Conservation (phyloP, 2,113 vertebrate genomes). For the mouse (Mus musculus) region DNA sequence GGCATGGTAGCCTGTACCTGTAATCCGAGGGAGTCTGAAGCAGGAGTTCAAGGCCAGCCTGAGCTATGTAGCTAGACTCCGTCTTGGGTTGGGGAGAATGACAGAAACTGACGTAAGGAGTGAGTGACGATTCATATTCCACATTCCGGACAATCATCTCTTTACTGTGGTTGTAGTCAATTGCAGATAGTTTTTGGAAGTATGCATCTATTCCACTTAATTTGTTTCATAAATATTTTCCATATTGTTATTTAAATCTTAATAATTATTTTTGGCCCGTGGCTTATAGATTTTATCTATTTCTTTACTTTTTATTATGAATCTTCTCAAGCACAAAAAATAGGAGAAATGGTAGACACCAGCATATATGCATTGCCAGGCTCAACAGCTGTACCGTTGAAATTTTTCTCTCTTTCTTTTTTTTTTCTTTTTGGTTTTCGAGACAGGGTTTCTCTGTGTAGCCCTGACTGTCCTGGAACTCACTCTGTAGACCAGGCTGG, state of each 20-base stretch:
- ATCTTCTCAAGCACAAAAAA: not conserved
- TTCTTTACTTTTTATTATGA: not conserved
- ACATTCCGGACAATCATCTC: no score
- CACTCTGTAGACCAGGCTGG: no score
- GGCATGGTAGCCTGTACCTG: not conserved
- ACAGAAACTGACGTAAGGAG: not conserved
- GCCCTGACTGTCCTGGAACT: no score
- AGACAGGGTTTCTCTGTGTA: no score
- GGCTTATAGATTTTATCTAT: not conserved
- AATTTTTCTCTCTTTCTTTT: not conserved
- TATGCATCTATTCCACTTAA: not conserved
- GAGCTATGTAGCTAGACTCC: not conserved
- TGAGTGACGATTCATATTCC: not conserved
- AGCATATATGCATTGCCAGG: rapidly evolving
- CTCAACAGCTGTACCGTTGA: rapidly evolving
- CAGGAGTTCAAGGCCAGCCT: not conserved
- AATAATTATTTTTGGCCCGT: not conserved
- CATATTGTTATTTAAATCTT: not conserved
- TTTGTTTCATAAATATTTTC: not conserved
- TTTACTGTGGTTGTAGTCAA: not conserved
- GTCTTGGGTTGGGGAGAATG: not conserved
- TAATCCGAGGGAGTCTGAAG: not conserved
- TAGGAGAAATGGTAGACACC: not conserved
- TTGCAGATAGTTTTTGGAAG: not conserved
- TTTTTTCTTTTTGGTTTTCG: no score